Evolutionary conservation across 2,113 vertebrate species (phyloP), one percentile per base, ranked within the genome.

Genomic region (Salvelinus alpinus): DNA sequence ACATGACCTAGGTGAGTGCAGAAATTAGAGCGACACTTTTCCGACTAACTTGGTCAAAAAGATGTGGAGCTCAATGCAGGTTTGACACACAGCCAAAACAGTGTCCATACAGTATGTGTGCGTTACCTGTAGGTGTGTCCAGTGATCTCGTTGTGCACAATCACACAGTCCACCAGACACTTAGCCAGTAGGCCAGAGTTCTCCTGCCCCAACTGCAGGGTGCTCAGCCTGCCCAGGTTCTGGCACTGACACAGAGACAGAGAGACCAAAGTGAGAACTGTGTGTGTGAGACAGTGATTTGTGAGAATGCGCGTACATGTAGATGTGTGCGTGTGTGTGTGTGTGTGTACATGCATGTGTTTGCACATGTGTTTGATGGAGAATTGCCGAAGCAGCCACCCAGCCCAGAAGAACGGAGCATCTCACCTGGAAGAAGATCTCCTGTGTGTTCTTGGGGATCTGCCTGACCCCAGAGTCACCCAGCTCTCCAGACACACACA

Each of bases 121-220:
- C 72, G 95, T 94, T 91, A 99, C 98, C 92, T 98, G 91, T 99
- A 99, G 0, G 95, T 97, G 80, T 99, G 98, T 82, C 97, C 97
- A 2, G 96, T 98, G 82, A 99, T 97, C 93, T 98, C 97, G 69
- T 98, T 99, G 82, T 97, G 94, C 84, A 99, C 97, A 95, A 99
- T 94, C 91, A 99, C 98, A 67, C 95, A 98, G 89, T 99, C 97
- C 81, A 99, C 96, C 76, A 99, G 92, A 96, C 98, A 99, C 90
- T 99, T 99, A 87, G 97, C 95, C 83, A 99, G 91, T 0, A 99
- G 83, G 74, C 98, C 98, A 0, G 97, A 96, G 92, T 98, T 99
- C 89, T 99, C 97, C 38, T 99, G 97, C 14, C 98, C 98, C 79
- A 99, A 92, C 91, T 99, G 97, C 84, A 96, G 95, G 0, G 98